Percentiles rank a stretch among this genome's conserved stretches.
Conservation (phyloP, 64 coral and sea anemone genomes). For the Catalaphyllia jardinei region DNA sequence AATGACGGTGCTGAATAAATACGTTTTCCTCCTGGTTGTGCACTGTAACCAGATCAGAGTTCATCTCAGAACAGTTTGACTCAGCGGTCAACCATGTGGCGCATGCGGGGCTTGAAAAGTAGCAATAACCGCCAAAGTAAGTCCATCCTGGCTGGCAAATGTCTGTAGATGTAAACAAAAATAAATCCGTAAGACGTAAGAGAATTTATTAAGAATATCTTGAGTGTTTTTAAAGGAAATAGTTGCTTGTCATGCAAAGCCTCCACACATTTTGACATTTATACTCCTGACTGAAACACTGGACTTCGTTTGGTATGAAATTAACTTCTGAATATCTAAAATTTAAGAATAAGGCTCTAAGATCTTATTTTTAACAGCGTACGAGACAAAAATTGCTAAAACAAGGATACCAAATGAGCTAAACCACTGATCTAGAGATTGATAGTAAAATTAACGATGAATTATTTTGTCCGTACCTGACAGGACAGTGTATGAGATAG, state of each 20-base stretch:
- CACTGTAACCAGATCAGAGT: conserved; percentile 25
- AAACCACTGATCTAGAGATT: not conserved
- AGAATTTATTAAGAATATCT: no score
- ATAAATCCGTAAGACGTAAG: not conserved
- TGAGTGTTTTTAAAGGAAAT: no score
- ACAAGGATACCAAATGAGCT: no score
- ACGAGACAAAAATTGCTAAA: no score
- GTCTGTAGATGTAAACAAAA: conserved; percentile 3
- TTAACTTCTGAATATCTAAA: no score
- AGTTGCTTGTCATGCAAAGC: no score
- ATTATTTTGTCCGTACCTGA: not conserved
- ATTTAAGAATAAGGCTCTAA: no score
- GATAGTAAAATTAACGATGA: no score
- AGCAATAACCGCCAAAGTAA: conserved; percentile 60
- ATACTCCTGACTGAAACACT: no score
- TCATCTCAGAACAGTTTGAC: not conserved
- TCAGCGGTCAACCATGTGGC: conserved; percentile 34
- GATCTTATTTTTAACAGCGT: no score
- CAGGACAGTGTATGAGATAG: not conserved
- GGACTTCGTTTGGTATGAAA: no score
- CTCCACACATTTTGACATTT: no score
- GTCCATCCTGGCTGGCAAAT: conserved; percentile 62
- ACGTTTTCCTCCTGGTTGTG: conserved; percentile 41
- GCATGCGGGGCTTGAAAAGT: conserved; percentile 8
- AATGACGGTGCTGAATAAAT: conserved; percentile 44